These are phyloP conservation scores for Oncorhynchus nerka DNA, from an alignment of 2,113 vertebrate species.

Conservation along the genomic window DNA sequence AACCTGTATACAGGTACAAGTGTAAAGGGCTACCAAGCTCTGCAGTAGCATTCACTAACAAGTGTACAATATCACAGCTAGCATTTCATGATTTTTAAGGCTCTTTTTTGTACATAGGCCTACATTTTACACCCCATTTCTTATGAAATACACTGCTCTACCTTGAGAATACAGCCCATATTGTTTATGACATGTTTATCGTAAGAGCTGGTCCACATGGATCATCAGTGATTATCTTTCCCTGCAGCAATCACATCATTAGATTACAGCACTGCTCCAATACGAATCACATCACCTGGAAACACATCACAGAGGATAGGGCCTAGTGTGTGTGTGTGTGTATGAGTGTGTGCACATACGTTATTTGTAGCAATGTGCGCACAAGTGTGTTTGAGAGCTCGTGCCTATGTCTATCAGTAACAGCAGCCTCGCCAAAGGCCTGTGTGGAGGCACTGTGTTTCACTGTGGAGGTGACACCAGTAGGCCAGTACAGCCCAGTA, in stretches of 20 bases:
- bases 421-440: neutral
- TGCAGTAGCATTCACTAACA: neutral
- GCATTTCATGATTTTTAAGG: too few relatives aligned
- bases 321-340: too few relatives aligned
- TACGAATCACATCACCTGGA: neutral
- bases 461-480: too few relatives aligned
- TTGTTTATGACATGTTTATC: conserved; percentile 23
- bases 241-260: neutral
- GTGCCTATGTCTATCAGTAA: neutral
- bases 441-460: too few relatives aligned
- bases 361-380: neutral
- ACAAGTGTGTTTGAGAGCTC: too few relatives aligned
- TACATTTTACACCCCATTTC: neutral
- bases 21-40: too few relatives aligned
- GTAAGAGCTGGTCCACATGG: neutral
- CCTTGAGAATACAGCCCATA: neutral
- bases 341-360: neutral
- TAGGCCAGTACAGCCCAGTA: too few relatives aligned
- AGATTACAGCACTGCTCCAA: neutral
- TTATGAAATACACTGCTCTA: neutral
- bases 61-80: neutral
- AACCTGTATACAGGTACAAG: too few relatives aligned
- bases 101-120: too few relatives aligned
- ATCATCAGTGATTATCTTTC: neutral
- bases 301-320: neutral